Conservation (phyloP, 2,888 invertebrate genomes). For the Sthenelais limicola region DNA sequence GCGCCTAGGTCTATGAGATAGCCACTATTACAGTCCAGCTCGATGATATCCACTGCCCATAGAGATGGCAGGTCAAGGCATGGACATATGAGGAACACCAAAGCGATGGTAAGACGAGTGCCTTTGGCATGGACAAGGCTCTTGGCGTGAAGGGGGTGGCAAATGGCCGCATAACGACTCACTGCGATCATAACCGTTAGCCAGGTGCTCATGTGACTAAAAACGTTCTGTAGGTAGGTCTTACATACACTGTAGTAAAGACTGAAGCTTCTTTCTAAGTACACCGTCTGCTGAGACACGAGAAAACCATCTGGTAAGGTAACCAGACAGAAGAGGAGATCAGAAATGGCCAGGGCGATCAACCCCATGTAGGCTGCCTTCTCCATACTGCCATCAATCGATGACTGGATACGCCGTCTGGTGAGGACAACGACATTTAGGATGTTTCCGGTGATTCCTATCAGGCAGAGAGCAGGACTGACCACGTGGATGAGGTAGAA, state of each 20-base stretch:
- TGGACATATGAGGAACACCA: constrained; percentile 47
- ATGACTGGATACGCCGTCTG: constrained; percentile 61
- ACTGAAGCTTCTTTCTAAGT: constrained; percentile 52
- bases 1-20: constrained; percentile 47
- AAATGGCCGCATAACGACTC: constrained; percentile 69
- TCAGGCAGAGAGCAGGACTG: constrained; percentile 63
- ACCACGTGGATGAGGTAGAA: constrained; percentile 59
- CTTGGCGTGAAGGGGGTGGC: constrained; percentile 68
- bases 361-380: constrained; percentile 68
- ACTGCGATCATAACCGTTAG: constrained; percentile 70
- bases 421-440: constrained; percentile 66
- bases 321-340: constrained; percentile 67
- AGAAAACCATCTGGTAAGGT: constrained; percentile 63
- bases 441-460: constrained; percentile 66
- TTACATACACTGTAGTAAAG: constrained; percentile 51
- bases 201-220: constrained; percentile 69
- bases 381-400: constrained; percentile 67
- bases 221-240: constrained; percentile 64
- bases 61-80: constrained; percentile 44
- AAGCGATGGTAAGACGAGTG: constrained; percentile 60
- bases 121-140: constrained; percentile 64
- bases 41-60: constrained; percentile 41
- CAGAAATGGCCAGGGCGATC: constrained; percentile 68
- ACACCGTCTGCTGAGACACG: constrained; percentile 48
- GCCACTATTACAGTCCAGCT: neutral